phyloP scores from a whole-genome alignment of 2,113 vertebrate genomes.

The Neopipo cinnamomea region DNA sequence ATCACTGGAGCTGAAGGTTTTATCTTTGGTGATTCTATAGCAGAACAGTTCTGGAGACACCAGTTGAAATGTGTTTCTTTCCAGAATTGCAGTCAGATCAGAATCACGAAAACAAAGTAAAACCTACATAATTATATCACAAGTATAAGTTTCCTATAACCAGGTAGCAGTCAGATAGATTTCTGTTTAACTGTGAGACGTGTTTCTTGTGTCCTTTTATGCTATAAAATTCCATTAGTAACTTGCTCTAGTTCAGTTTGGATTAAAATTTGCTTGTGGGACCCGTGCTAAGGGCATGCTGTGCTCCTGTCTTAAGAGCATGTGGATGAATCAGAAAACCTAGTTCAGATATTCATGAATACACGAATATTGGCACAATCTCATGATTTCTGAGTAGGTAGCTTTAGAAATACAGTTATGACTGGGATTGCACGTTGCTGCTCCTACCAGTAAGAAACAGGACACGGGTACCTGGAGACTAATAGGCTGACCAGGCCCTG shows the following conservation, averaged over 20 bases:
- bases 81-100: background rate
- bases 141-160: background rate
- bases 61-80: background rate
- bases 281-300: background rate
- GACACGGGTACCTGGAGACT: background rate
- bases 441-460: background rate
- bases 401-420: background rate
- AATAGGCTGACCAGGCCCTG: background rate
- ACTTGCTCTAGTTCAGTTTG: background rate
- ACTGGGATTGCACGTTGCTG: background rate
- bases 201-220: background rate
- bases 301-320: background rate
- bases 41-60: conserved; percentile 4
- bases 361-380: background rate
- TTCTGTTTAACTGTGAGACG: background rate
- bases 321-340: background rate
- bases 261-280: background rate
- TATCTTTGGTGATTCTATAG: conserved; percentile 38
- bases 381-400: background rate
- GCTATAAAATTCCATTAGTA: background rate
- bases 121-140: background rate
- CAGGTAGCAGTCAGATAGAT: background rate
- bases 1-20: conserved; percentile 26
- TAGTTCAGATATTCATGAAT: background rate
- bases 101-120: background rate